These are phyloP conservation scores for Mystacides longicornis DNA, from an alignment of 2,888 invertebrate species.

Conservation along the genomic window DNA sequence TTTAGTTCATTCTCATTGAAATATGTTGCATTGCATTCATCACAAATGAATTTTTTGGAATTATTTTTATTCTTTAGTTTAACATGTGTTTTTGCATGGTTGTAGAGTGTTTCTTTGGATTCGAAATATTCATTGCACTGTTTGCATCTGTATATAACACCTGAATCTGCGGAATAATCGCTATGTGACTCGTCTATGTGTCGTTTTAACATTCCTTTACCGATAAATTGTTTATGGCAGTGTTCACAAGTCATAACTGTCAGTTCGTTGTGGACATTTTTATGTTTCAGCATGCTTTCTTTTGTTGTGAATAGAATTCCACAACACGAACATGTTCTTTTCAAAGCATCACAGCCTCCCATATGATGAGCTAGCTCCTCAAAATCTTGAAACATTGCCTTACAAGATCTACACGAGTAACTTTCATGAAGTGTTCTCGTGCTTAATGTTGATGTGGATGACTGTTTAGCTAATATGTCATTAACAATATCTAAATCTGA, in stretches of 20 bases:
- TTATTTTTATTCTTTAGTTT: constrained; percentile 35
- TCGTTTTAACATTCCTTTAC: constrained; percentile 33
- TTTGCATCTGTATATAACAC: constrained; percentile 39
- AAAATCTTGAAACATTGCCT: constrained; percentile 34
- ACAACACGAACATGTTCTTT: constrained; percentile 39
- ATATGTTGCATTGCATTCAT: constrained; percentile 18
- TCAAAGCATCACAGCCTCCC: constrained; percentile 37
- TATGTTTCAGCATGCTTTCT: constrained; percentile 39
- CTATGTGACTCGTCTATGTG: constrained; percentile 37
- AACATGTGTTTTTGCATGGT: constrained; percentile 40
- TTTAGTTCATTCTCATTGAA: constrained; percentile 11
- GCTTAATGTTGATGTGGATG: background rate
- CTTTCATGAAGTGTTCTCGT: constrained; percentile 29
- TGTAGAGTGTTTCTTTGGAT: constrained; percentile 37
- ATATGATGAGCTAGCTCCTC: constrained; percentile 39
- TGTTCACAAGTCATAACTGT: constrained; percentile 31
- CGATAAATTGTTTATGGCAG: constrained; percentile 36
- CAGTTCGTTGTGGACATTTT: constrained; percentile 31
- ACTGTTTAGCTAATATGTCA: constrained; percentile 29
- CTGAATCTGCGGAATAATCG: constrained; percentile 34
- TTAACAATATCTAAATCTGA: constrained; percentile 40
- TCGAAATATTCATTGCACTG: constrained; percentile 39
- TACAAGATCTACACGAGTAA: constrained; percentile 40
- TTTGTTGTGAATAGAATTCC: constrained; percentile 39
- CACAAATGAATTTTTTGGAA: constrained; percentile 14